A percentile compares a stretch with the other conserved stretches of the same genome.
phyloP scores from a whole-genome alignment of 2,888 invertebrate species.

The Lysandra coridon region DNA sequence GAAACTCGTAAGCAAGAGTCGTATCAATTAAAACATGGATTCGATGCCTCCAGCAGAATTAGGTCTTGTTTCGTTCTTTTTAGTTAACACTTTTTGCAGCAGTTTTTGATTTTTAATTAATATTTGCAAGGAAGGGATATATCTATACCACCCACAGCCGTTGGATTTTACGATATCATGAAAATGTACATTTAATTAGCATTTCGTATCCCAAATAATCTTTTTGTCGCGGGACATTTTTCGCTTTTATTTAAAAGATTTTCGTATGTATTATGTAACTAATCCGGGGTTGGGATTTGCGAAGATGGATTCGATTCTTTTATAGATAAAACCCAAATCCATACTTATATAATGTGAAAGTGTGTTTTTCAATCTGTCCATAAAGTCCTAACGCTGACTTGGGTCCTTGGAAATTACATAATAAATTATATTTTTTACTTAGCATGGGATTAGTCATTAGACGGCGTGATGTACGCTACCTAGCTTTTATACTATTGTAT shows the following conservation, averaged over 20 bases:
- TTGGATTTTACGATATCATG: background rate
- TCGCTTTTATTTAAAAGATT: background rate
- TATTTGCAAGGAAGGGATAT: background rate
- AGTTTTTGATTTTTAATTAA: too few relatives aligned
- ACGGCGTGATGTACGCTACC: too few relatives aligned
- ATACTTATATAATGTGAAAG: background rate
- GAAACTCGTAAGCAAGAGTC: too few relatives aligned
- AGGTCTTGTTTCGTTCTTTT: too few relatives aligned
- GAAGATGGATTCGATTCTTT: background rate
- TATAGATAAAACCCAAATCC: background rate
- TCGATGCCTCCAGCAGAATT: too few relatives aligned
- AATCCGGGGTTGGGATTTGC: background rate
- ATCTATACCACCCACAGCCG: background rate
- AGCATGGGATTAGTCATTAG: too few relatives aligned
- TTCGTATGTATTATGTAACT: background rate
- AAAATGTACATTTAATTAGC: constrained; percentile 13
- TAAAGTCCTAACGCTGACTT: too few relatives aligned
- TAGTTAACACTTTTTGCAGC: too few relatives aligned
- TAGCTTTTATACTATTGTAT: too few relatives aligned
- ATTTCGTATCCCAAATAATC: background rate
- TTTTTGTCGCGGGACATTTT: background rate
- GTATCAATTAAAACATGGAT: too few relatives aligned
- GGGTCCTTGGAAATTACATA: too few relatives aligned
- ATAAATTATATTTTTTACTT: too few relatives aligned
- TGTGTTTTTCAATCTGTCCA: background rate